A percentile compares a stretch with the other conserved stretches of the same genome.
phyloP scores from a whole-genome alignment of 2,113 vertebrate species.

The Synodontis membranacea region DNA sequence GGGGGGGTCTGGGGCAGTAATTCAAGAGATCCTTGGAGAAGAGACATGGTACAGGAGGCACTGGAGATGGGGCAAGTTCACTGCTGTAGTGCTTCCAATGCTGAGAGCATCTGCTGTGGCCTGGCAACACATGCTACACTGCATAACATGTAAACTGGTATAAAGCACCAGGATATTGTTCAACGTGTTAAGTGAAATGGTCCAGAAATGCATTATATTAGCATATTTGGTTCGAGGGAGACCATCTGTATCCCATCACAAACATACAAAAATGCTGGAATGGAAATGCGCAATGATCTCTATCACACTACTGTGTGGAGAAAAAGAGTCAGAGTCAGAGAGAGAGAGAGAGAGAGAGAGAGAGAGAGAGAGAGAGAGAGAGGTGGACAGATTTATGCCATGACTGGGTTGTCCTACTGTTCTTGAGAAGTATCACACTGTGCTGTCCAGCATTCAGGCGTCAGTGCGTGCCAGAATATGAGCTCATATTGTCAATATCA shows the following conservation, averaged over 20 bases:
- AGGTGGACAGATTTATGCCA: conserved; percentile 42
- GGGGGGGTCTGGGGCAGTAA: conserved; percentile 67
- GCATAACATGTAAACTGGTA: conserved; percentile 39
- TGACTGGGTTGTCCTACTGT: conserved; percentile 28
- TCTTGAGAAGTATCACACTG: conserved; percentile 44
- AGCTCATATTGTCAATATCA: conserved; percentile 40
- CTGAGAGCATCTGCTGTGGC: conserved; percentile 69
- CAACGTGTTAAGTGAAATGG: conserved; percentile 41
- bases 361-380: conserved; percentile 7
- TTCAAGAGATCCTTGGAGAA: conserved; percentile 73
- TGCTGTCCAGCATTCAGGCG: conserved; percentile 17
- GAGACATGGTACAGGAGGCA: conserved; percentile 66
- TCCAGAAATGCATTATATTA: conserved; percentile 38
- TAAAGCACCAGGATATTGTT: conserved; percentile 7
- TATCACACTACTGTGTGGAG: neutral
- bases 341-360: conserved; percentile 18
- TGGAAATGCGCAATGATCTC: neutral
- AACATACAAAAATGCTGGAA: neutral
- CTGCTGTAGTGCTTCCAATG: conserved; percentile 63
- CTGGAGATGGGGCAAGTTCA: conserved; percentile 60
- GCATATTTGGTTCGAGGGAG: conserved; percentile 32
- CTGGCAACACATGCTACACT: conserved; percentile 67
- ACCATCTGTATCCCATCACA: conserved; percentile 41
- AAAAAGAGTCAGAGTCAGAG: neutral
- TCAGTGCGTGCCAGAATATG: conserved; percentile 36